phyloP scores from a whole-genome alignment of 2,888 invertebrate species.

The Melolontha melolontha region DNA sequence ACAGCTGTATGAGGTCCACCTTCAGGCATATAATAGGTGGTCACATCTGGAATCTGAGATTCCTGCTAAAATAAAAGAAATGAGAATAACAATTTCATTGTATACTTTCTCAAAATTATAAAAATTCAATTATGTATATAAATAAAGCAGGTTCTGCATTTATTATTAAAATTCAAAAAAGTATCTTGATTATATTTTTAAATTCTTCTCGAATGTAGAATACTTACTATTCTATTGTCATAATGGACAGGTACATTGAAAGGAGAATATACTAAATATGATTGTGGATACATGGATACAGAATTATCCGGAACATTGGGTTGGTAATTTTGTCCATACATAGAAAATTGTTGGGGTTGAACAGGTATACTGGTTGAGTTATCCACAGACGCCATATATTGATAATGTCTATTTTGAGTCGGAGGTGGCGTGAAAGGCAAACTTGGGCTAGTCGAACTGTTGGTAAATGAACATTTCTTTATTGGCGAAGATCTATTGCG shows the following conservation, averaged over 20 bases:
- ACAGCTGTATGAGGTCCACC: constrained; percentile 46
- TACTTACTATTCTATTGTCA: constrained; percentile 60
- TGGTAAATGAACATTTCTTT: constrained; percentile 56
- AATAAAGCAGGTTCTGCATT: no score
- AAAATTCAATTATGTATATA: no score
- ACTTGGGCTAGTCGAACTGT: constrained; percentile 63
- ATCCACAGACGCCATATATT: constrained; percentile 46
- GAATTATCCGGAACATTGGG: constrained; percentile 45
- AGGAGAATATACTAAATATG: constrained; percentile 61
- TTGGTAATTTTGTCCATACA: constrained; percentile 49
- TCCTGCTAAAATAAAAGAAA: constrained; percentile 53
- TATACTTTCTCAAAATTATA: no score
- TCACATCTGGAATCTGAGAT: constrained; percentile 55
- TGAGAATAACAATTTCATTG: not conserved
- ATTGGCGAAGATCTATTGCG: constrained; percentile 54
- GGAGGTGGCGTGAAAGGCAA: constrained; percentile 61
- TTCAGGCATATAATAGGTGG: constrained; percentile 53
- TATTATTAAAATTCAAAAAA: no score
- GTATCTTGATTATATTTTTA: no score
- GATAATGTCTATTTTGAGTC: constrained; percentile 49
- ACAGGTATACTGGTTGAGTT: constrained; percentile 47
- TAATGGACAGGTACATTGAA: constrained; percentile 59
- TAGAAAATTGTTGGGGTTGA: constrained; percentile 52
- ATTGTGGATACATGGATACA: constrained; percentile 57
- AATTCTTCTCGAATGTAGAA: constrained; percentile 2